These are phyloP conservation scores for Anabas testudineus DNA, from an alignment of 2,797 vertebrate genomes.

Conservation along the genomic window DNA sequence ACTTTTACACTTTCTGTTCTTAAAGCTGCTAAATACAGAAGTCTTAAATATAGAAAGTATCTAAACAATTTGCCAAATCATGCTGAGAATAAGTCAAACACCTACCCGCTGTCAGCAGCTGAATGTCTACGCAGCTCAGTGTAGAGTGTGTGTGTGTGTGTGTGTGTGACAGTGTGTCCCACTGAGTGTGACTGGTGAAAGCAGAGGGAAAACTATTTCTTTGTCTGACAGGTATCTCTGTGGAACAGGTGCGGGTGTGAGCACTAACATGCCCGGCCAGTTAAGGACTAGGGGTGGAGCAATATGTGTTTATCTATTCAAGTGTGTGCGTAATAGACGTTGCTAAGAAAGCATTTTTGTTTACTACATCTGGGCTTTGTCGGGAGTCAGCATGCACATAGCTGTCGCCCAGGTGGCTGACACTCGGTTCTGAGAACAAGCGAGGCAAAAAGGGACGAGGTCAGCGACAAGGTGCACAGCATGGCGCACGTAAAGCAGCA, in stretches of 20 bases:
- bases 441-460: conserved; percentile 3
- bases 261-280: conserved; percentile 81
- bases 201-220: conserved; percentile 42
- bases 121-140: conserved; percentile 34
- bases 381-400: conserved; percentile 47
- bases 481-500: conserved; percentile 29
- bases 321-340: conserved; percentile 42
- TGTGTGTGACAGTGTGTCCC: conserved; percentile 19
- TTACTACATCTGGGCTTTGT: conserved; percentile 56
- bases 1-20: conserved; percentile 1
- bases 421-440: conserved; percentile 6
- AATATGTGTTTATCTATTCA: conserved; percentile 18
- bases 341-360: conserved; percentile 63
- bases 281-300: conserved; percentile 78
- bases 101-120: conserved; percentile 63
- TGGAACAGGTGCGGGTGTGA: conserved; percentile 81
- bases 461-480: conserved; percentile 25
- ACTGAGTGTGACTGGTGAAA: conserved; percentile 34
- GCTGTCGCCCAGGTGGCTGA: conserved; percentile 52
- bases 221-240: conserved; percentile 79
- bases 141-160: conserved; percentile 13
- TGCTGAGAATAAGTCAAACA: conserved; percentile 8
- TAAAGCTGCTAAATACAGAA: not conserved
- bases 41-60: not conserved
- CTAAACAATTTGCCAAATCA: not conserved